phyloP scores from a whole-genome alignment of 2,888 invertebrate genomes.

The Meghimatium bilineatum region DNA sequence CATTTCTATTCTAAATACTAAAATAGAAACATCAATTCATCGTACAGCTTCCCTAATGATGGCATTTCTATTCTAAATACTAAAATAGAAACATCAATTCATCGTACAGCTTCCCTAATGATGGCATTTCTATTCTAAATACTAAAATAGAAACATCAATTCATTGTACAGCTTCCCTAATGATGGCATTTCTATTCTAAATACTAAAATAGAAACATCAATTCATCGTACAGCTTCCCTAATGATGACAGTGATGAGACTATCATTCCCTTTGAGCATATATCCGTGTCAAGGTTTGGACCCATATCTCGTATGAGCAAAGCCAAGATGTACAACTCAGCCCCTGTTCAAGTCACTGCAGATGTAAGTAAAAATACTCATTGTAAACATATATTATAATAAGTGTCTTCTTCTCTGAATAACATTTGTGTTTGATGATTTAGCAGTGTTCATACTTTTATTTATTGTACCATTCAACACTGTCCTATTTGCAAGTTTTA shows the following conservation, averaged over 20 bases:
- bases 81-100: too few species aligned
- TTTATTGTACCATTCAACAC: too few species aligned
- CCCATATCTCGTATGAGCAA: conserved; percentile 81
- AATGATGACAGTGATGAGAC: conserved; percentile 51
- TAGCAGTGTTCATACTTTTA: too few species aligned
- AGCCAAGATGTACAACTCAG: conserved; percentile 56
- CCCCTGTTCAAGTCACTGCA: conserved; percentile 69
- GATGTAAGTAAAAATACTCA: conserved; percentile 65
- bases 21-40: too few species aligned
- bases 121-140: neutral
- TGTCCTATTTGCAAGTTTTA: too few species aligned
- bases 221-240: conserved; percentile 39
- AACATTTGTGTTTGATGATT: too few species aligned
- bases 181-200: neutral
- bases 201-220: neutral
- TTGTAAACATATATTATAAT: too few species aligned
- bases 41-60: too few species aligned
- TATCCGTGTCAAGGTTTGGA: conserved; percentile 83
- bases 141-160: neutral
- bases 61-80: too few species aligned
- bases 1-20: too few species aligned
- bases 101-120: neutral
- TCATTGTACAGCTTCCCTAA: neutral
- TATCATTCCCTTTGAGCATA: conserved; percentile 84
- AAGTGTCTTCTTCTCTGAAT: too few species aligned